Evolutionary conservation across 1,140 invertebrate genomes (phyloP).

Genomic region (Drosophila aff.): DNA sequence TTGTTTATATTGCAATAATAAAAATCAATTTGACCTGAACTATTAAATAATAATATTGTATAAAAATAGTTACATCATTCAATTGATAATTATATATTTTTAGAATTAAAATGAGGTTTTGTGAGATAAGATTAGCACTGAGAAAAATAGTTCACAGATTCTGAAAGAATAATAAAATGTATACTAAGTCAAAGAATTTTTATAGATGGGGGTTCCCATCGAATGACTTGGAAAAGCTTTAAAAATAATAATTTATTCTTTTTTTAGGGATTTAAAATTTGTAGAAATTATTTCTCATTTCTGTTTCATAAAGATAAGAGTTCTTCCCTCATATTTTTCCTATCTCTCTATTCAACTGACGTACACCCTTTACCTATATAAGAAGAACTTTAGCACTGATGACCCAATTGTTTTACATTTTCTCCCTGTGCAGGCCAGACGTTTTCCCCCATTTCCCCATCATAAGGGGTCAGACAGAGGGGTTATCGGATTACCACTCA

Average conservation of each 20-base stretch:
- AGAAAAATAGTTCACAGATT: neutral
- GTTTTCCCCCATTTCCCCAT: neutral
- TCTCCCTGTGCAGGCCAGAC: neutral
- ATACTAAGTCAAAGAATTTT: neutral
- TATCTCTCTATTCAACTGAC: neutral
- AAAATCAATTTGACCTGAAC: neutral
- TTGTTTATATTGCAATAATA: neutral
- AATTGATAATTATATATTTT: conserved; percentile 14
- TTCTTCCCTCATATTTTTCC: no score
- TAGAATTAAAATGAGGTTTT: conserved; percentile 12
- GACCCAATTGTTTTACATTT: conserved; percentile 9
- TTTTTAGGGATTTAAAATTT: neutral
- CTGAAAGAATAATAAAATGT: neutral
- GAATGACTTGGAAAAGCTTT: neutral
- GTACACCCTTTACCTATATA: neutral
- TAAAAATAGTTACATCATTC: conserved; percentile 4
- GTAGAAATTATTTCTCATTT: neutral
- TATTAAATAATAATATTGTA: conserved; percentile 20
- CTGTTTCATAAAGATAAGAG: no score
- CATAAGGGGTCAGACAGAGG: conserved; percentile 8
- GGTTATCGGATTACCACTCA: conserved; percentile 85
- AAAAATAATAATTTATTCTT: neutral
- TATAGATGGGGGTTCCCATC: neutral
- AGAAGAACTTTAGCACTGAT: neutral
- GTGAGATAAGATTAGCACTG: neutral